phyloP scores from a whole-genome alignment of 2,113 vertebrate species.

The Capreolus pygargus region DNA sequence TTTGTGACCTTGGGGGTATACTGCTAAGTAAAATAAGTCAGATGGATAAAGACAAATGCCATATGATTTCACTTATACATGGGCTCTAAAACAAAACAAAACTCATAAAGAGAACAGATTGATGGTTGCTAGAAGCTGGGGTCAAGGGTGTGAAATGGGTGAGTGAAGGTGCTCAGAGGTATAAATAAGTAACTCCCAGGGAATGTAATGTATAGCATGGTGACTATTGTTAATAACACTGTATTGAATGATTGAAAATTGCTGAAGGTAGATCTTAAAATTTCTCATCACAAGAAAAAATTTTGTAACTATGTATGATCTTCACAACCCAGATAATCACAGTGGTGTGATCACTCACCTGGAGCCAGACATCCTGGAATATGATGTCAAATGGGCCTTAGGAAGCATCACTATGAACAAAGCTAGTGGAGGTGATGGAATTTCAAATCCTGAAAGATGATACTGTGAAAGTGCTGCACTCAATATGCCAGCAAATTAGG shows the following conservation, averaged over 20 bases:
- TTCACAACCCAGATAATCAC: too few species aligned
- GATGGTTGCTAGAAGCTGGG: not conserved
- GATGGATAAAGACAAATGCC: not conserved
- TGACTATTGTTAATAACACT: not conserved
- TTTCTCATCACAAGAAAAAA: not conserved
- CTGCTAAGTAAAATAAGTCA: not conserved
- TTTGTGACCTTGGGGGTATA: not conserved
- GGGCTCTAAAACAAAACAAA: not conserved
- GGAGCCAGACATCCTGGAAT: too few species aligned
- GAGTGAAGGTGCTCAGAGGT: not conserved
- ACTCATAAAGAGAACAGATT: not conserved
- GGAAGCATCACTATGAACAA: too few species aligned
- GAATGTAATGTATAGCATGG: too few species aligned
- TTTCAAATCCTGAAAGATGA: too few species aligned
- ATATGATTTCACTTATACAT: not conserved
- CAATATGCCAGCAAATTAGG: too few species aligned
- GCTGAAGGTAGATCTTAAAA: not conserved
- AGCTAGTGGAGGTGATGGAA: too few species aligned
- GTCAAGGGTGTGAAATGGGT: not conserved
- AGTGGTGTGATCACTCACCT: too few species aligned
- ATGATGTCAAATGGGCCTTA: too few species aligned
- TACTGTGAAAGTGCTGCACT: too few species aligned
- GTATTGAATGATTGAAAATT: not conserved
- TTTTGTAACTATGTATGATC: not conserved
- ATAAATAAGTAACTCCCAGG: not conserved